Conservation (phyloP, 2,797 vertebrate genomes). For the Propithecus perrieri region DNA sequence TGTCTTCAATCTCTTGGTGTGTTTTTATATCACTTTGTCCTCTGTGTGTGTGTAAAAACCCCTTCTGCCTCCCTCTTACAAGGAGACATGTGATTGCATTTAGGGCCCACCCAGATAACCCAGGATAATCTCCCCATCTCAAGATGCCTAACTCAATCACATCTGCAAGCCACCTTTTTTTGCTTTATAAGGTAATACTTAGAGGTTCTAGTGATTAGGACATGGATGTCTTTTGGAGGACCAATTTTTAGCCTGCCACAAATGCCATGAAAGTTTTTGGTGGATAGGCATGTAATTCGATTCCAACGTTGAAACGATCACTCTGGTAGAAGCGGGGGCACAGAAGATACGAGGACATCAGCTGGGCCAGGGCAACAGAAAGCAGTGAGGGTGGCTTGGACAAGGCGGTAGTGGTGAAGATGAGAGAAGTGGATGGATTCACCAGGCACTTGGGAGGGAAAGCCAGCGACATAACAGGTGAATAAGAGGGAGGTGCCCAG, state of each 20-base stretch:
- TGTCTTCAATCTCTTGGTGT: background rate
- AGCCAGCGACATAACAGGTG: background rate
- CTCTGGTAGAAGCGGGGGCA: background rate
- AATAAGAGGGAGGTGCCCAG: background rate
- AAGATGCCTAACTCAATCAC: background rate
- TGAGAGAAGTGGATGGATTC: background rate
- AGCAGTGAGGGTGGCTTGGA: background rate
- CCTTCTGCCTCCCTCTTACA: background rate
- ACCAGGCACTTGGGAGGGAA: background rate
- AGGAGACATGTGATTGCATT: background rate
- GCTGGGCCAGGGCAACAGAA: background rate
- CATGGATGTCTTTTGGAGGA: background rate
- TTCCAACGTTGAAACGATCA: background rate
- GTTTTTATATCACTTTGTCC: background rate
- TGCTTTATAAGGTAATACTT: background rate
- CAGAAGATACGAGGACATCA: background rate
- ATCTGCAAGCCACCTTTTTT: background rate
- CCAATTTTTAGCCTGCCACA: background rate
- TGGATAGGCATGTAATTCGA: background rate
- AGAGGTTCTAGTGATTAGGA: background rate
- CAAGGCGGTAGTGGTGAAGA: background rate
- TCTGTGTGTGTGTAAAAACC: background rate
- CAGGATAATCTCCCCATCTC: background rate
- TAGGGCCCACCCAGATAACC: background rate
- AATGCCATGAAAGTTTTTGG: background rate